phyloP scores from a whole-genome alignment of 2,888 invertebrate species.

The Calliopum simillimum region DNA sequence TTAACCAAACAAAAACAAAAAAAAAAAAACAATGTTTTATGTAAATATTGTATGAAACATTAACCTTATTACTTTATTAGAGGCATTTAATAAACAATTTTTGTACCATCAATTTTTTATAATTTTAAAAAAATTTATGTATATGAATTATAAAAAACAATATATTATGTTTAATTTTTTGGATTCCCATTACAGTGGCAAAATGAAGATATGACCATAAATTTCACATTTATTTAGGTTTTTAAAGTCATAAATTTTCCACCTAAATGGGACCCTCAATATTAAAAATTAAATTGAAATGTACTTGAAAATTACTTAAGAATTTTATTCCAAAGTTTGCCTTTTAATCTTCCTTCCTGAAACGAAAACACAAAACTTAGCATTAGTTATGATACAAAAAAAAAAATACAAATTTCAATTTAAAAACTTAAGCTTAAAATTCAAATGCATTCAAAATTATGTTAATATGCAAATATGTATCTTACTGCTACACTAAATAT shows the following conservation, averaged over 20 bases:
- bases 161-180: too few species aligned
- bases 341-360: slow-evolving; percentile 11
- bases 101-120: slow-evolving; percentile 21
- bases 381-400: background rate
- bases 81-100: slow-evolving; percentile 10
- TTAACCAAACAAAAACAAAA: too few species aligned
- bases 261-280: too few species aligned
- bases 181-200: too few species aligned
- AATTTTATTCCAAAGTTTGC: slow-evolving; percentile 25
- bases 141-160: slow-evolving; percentile 5
- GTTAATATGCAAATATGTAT: background rate
- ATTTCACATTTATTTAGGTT: too few species aligned
- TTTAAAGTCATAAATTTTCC: too few species aligned
- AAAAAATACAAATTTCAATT: background rate
- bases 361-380: background rate
- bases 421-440: slow-evolving; percentile 1
- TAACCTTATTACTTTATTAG: background rate
- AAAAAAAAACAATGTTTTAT: too few species aligned
- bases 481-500: too few species aligned
- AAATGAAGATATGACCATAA: too few species aligned
- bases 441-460: background rate
- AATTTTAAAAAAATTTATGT: background rate
- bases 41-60: background rate
- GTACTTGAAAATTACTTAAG: background rate
- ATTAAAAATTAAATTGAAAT: too few species aligned